These are phyloP conservation scores for Tachina grossa DNA, from an alignment of 2,888 invertebrate species.

Conservation along the genomic window DNA sequence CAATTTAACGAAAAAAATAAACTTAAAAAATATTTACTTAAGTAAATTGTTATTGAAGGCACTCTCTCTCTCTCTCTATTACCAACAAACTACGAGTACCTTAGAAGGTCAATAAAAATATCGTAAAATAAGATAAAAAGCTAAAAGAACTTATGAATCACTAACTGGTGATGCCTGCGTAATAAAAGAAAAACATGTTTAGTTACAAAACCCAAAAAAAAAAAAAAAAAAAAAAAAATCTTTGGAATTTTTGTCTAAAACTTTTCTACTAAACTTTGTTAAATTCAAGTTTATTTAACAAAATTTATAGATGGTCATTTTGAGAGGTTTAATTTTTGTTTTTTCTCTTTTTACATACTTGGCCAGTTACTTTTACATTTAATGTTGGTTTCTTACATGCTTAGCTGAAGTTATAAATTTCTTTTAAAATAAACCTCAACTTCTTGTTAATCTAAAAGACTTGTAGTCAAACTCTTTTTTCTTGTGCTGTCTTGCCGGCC, in stretches of 20 bases:
- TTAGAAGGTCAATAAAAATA: slow-evolving; percentile 74
- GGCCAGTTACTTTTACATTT: slow-evolving; percentile 31
- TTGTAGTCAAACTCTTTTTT: slow-evolving; percentile 25
- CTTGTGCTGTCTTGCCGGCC: slow-evolving; percentile 11
- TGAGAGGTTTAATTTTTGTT: slow-evolving; percentile 47
- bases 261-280: slow-evolving; percentile 44
- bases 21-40: slow-evolving; percentile 58
- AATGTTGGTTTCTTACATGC: slow-evolving; percentile 39
- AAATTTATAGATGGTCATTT: slow-evolving; percentile 71
- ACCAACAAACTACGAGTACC: slow-evolving; percentile 71
- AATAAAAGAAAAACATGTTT: slow-evolving; percentile 62
- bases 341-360: slow-evolving; percentile 20
- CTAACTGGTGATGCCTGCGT: slow-evolving; percentile 52
- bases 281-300: slow-evolving; percentile 62
- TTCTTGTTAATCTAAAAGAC: slow-evolving; percentile 49
- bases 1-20: slow-evolving; percentile 33
- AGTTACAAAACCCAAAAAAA: not conserved
- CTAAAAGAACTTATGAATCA: slow-evolving; percentile 27
- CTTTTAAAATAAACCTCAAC: slow-evolving; percentile 70
- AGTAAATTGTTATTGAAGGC: slow-evolving; percentile 62
- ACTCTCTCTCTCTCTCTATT: slow-evolving; percentile 27
- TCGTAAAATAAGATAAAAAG: slow-evolving; percentile 70
- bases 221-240: slow-evolving; percentile 15
- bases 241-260: slow-evolving; percentile 48
- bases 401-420: slow-evolving; percentile 67